Base-by-base conservation (phyloP, 53 echinoderm and acorn worm species). In the Temnopleurus reevesii region DNA sequence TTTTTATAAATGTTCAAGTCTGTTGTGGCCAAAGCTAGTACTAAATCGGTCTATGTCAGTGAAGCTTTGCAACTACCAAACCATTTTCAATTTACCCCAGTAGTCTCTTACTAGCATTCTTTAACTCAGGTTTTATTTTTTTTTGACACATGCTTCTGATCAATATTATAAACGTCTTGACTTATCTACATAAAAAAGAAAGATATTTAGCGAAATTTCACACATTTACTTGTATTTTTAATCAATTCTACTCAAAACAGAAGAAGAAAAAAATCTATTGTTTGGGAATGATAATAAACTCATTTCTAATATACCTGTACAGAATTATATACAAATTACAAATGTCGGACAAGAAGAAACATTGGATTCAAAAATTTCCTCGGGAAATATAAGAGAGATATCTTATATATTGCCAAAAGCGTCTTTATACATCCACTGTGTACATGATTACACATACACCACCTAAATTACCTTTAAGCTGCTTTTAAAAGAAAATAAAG, bases 311-410 rank as follows among this genome's bases (percentile, higher is more conserved):
- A 66, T 86, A 51, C 71, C 71, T 87, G 88, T 87, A 87, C 88
- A 87, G 65, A 87, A 87, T 87, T 87, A 87, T 87, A 87, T 87
- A 87, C 88, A 87, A 87, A 87, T 87, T 66, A 87, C 88, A 87
- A 66, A 87, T 87, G 60, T 85, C 46, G 59, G 59, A 59, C 60
- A 45, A 83, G 83, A 83, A 83, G 83, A 60, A 85, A 85, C 8
- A 41, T 58, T 45, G 85, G 44, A 41, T 46, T 45, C 59, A 24
- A 27, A 36, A 45, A 59, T 58, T 58, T 60, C 55, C 53, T 86
- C 65, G 53, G 88, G 65, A 87, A 49, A 65, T 87, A 85, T 83
- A 59, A 59, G 85, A 85, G 85, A 85, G 85, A 85, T 23, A 85
- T 85, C 85, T 85, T 59, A 85, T 85, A 85, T 85, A 85, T 85